Conservation (phyloP, 2,113 vertebrate genomes). For the Donacobius atricapilla region DNA sequence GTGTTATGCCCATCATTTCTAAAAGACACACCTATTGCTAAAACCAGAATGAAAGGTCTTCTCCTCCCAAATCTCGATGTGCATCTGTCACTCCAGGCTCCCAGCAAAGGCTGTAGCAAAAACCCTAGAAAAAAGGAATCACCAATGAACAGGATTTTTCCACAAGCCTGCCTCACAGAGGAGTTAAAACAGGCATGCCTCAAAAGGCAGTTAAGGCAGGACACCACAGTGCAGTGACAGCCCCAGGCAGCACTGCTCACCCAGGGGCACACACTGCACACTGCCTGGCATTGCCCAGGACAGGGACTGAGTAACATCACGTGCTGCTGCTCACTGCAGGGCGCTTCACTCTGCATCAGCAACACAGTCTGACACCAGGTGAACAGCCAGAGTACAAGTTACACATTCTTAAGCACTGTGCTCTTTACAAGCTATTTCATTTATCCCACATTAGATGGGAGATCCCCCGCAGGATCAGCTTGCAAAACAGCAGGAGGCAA, state of each 20-base stretch:
- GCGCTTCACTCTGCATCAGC: neutral
- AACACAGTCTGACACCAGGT: neutral
- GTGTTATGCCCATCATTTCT: neutral
- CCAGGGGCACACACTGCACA: neutral
- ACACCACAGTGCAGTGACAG: neutral
- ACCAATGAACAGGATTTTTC: neutral
- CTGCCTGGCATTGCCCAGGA: neutral
- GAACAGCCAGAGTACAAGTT: neutral
- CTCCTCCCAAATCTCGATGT: slow-evolving; percentile 92
- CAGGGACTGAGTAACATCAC: accelerated
- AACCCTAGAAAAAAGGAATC: slow-evolving; percentile 78
- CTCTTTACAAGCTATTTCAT: neutral
- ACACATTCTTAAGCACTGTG: neutral
- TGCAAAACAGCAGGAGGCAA: neutral
- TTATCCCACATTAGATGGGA: neutral
- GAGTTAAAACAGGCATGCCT: neutral
- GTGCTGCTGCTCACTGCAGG: neutral
- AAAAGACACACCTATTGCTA: slow-evolving; percentile 87
- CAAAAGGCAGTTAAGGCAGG: neutral
- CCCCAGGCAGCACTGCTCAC: neutral
- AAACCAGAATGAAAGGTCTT: slow-evolving; percentile 93
- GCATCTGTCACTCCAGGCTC: slow-evolving; percentile 96
- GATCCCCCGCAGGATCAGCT: neutral
- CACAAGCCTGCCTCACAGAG: neutral
- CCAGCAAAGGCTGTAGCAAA: slow-evolving; percentile 91